Evolutionary conservation across 2,797 vertebrate genomes (phyloP), one percentile per base, ranked within the genome.

Genomic region (Huso huso): DNA sequence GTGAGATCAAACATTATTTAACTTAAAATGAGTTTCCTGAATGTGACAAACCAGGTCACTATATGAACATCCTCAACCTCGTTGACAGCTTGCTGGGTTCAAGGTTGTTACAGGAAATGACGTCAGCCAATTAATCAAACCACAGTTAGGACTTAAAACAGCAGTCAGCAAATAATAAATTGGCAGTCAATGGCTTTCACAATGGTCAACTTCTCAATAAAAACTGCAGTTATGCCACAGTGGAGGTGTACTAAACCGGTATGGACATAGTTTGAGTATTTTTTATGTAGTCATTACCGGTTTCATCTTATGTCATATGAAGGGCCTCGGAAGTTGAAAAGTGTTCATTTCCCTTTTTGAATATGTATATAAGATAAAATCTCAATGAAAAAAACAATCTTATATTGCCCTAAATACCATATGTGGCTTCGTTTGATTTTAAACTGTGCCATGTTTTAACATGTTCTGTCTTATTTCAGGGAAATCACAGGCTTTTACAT

Each of bases 371-470:
- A 37, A 5, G 37, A 5, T 37, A 37, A 37, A 37, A 37, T 37
- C 37, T 37, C 5, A 5, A 37, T 37, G 37, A 37, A 37, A 37
- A 37, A 37, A 37, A 37, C 3, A 37, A 37, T 37, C 18, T 18
- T 37, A 37, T 37, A 37, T 37, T 37, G 37, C 37, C 37, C 37
- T 37, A 37, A 37, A 37, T 37, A 37, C 37, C 37, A 37, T 37
- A 5, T 37, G 37, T 37, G 37, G 37, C 37, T 37, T 37, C 1
- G 5, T 37, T 37, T 37, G 37, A 37, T 58, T 61, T 51, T 10
- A 13, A 60, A 51, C 51, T 37, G 12, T 67, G 49, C 9, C 58
- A 57, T 59, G 49, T 60, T 67, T 37, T 67, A 18, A 59, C 13
- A 8, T 15, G 50, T 8, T 51, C 49, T 10, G 58, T 6, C 13